phyloP scores from a whole-genome alignment of 2,888 invertebrate species.

The Ashinkailepas kermadecensis region DNA sequence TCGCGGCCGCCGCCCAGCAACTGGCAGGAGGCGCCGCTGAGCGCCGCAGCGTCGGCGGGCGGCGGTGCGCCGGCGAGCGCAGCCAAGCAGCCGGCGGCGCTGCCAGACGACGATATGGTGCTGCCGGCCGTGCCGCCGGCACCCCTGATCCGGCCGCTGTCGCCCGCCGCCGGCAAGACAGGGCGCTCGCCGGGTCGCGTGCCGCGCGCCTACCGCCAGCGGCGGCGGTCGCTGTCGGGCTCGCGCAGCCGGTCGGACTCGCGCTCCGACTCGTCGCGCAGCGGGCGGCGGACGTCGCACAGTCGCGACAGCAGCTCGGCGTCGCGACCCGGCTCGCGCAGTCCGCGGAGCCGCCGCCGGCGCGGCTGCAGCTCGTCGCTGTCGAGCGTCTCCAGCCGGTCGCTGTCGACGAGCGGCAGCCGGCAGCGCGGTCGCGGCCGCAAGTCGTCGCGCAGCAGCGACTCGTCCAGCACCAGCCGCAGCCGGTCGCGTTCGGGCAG shows the following conservation, averaged over 20 bases:
- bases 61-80: not conserved
- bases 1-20: no score
- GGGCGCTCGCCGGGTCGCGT: no score
- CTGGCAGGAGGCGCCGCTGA: no score
- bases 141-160: not conserved
- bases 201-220: not conserved
- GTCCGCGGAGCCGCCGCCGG: conserved; percentile 24
- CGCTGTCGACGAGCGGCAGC: not conserved
- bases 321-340: conserved; percentile 24
- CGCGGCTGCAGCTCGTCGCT: conserved; percentile 22
- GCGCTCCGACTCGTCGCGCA: not conserved
- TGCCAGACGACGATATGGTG: not conserved
- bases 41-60: not conserved
- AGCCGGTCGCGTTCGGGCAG: not conserved
- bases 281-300: not conserved
- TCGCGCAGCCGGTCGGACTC: conserved; percentile 6
- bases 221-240: not conserved
- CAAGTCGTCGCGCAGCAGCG: not conserved
- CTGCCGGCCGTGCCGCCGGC: not conserved
- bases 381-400: conserved; percentile 23
- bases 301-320: conserved; percentile 3
- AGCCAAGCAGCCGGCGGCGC: not conserved
- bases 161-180: not conserved
- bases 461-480: not conserved
- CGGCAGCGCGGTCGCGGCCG: not conserved